phyloP scores from a whole-genome alignment of 1,140 invertebrate species.

The Drosophila dunni region DNA sequence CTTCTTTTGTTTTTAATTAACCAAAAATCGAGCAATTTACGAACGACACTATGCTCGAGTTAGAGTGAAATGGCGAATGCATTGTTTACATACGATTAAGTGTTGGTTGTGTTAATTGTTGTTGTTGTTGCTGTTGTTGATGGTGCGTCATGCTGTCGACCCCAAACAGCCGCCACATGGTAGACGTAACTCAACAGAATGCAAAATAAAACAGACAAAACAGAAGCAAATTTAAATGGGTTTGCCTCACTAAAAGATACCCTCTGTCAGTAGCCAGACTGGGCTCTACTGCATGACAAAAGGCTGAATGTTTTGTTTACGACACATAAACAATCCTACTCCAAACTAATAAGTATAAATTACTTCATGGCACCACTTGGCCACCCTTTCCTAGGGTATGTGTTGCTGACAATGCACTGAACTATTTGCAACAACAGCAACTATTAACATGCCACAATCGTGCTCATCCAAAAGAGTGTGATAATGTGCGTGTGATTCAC shows the following conservation, averaged over 20 bases:
- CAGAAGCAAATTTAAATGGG: too few species aligned
- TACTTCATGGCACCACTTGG: too few species aligned
- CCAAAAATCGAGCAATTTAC: constrained; percentile 50
- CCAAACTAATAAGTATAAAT: too few species aligned
- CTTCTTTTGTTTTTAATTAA: constrained; percentile 65
- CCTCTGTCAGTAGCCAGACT: too few species aligned
- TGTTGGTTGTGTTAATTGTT: constrained; percentile 8
- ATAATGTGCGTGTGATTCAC: constrained; percentile 56
- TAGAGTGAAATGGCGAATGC: constrained; percentile 35
- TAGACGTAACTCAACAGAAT: constrained; percentile 30
- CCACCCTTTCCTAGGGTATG: too few species aligned
- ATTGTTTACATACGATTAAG: constrained; percentile 62
- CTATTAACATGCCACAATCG: constrained; percentile 45
- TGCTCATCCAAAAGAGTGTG: constrained; percentile 36
- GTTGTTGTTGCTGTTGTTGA: constrained; percentile 3
- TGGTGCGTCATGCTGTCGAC: constrained; percentile 43
- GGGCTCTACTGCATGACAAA: too few species aligned
- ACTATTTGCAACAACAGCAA: constrained; percentile 34
- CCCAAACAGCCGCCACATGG: constrained; percentile 39
- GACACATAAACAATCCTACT: too few species aligned
- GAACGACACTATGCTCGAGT: constrained; percentile 4
- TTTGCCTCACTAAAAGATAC: too few species aligned
- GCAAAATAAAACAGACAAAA: background rate
- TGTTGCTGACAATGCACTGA: constrained; percentile 33
- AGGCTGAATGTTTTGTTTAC: too few species aligned